phyloP scores from a whole-genome alignment of 1,140 invertebrate genomes.

The Anadara kagoshimensis region DNA sequence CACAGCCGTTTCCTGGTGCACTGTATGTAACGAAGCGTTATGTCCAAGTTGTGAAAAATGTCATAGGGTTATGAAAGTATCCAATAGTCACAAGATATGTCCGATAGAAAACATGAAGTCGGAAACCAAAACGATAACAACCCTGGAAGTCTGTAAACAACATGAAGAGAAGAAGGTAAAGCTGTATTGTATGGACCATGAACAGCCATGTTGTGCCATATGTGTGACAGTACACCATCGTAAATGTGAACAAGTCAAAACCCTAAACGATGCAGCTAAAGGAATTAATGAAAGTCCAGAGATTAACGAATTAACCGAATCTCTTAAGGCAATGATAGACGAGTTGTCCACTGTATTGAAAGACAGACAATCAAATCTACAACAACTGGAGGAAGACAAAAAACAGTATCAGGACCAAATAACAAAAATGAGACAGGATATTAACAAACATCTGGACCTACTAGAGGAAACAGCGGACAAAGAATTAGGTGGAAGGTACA shows the following conservation, averaged over 20 bases:
- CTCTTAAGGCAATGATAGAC: background rate
- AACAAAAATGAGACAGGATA: too few species aligned
- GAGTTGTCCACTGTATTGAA: background rate
- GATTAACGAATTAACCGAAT: background rate
- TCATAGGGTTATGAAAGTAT: background rate
- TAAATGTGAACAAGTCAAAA: constrained; percentile 3
- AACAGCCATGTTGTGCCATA: background rate
- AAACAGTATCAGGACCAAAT: background rate
- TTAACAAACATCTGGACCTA: background rate
- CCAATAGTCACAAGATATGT: background rate
- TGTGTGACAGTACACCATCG: constrained; percentile 7
- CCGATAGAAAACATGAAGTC: background rate
- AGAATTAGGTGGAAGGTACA: background rate
- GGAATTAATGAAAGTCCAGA: background rate
- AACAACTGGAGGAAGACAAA: background rate
- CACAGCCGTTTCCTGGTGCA: background rate
- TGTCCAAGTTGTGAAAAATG: background rate
- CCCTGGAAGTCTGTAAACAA: background rate
- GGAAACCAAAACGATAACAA: background rate
- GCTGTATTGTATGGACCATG: constrained; percentile 15
- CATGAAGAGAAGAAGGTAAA: background rate
- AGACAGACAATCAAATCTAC: background rate
- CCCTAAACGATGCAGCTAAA: background rate
- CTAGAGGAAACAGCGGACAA: background rate
- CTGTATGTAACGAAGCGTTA: background rate